Percentiles rank a stretch among this genome's conserved stretches.
phyloP scores from a whole-genome alignment of 2,888 invertebrate genomes.

The Agrenia bidenticulata region DNA sequence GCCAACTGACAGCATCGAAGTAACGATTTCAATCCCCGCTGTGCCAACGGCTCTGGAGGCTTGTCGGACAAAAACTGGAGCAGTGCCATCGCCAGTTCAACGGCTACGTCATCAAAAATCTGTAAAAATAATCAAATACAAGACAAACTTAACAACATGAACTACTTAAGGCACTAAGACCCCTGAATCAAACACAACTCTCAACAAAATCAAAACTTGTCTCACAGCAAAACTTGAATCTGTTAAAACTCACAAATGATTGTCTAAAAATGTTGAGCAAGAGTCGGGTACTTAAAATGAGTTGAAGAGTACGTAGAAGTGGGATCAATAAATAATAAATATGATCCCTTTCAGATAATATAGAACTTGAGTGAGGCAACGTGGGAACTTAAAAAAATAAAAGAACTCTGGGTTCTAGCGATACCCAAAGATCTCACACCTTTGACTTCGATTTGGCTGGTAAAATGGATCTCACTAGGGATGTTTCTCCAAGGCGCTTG shows the following conservation, averaged over 20 bases:
- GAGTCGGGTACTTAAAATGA: no score
- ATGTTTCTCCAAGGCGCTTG: constrained; percentile 51
- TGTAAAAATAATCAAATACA: constrained; percentile 55
- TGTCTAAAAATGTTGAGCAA: no score
- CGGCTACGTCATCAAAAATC: constrained; percentile 92
- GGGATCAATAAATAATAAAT: no score
- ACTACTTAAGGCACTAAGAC: background rate
- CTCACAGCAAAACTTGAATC: constrained; percentile 3
- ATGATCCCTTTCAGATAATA: no score
- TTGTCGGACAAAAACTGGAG: constrained; percentile 78
- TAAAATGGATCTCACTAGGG: constrained; percentile 46
- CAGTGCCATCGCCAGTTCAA: constrained; percentile 86
- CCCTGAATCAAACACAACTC: no score
- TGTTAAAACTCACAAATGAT: constrained; percentile 7
- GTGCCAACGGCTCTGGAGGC: constrained; percentile 67
- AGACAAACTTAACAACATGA: background rate
- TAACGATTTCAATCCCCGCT: constrained; percentile 75
- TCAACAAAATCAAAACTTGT: background rate
- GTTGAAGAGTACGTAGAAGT: no score
- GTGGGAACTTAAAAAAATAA: no score
- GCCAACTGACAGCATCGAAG: constrained; percentile 74
- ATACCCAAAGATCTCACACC: constrained; percentile 27
- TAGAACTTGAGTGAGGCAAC: no score
- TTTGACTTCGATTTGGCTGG: constrained; percentile 52
- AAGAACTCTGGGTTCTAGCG: no score